Base-by-base conservation (phyloP, 2,888 invertebrate species). In the Diaphora mendica region DNA sequence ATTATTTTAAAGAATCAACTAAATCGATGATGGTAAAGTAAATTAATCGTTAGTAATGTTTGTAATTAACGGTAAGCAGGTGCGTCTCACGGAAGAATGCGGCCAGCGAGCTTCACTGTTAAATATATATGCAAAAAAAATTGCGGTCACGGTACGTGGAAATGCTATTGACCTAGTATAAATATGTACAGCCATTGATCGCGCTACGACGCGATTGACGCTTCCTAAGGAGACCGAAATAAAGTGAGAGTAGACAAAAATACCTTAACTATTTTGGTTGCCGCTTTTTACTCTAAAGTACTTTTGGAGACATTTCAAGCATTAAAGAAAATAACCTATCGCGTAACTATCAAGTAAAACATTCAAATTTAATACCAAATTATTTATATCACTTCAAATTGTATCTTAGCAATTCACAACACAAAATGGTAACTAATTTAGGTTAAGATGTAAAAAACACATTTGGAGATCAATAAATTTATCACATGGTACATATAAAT, bases 111-210 rank as follows among this genome's bases (percentile, higher is more conserved):
- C 72, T 78, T 75, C 67, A 75, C 68, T 75, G 72, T 78, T 79
- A 74, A 77, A 75, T 80, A 80, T 78, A 77, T n/a, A n/a, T 77
- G 72, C 77, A 55, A 76, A 75, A 62, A 44, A 77, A 73, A 72
- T 64, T 69, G 75, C 69, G 66, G 76, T 62, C 59, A 64, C n/a
- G 80, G 79, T 68, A 84, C 73, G 77, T 79, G 82, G 84, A 82
- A 82, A 76, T 42, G 76, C 42, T 66, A 76, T 77, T 64, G 76
- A 66, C 82, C 26, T 66, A 79, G 82, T 84, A 79, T 81, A 82
- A 30, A 44, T 30, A 30, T 67, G 20, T 66, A 67, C 30, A 20
- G 30, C 26, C 26, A 44, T 26, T 13, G 44, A 55, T 55, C 23
- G 51, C 51, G n/a, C 23, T 3, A 55, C 9, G n/a, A 8, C n/a